These are phyloP conservation scores for Eugnorisma glareosa DNA, from an alignment of 2,888 invertebrate genomes.

Conservation along the genomic window DNA sequence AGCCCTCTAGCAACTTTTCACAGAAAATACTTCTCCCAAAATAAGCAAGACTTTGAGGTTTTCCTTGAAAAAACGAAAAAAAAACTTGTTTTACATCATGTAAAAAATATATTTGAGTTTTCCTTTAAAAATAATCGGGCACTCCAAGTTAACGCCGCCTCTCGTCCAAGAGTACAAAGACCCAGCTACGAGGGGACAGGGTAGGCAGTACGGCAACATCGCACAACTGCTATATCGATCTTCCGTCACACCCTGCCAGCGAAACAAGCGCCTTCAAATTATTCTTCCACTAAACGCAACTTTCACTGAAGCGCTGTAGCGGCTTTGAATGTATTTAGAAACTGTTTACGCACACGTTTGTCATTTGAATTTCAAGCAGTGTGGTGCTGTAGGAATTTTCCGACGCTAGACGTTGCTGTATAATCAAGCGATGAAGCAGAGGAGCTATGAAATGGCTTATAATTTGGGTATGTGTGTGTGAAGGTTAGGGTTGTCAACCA, in stretches of 20 bases:
- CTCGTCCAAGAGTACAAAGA: constrained; percentile 81
- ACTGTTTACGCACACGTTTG: constrained; percentile 26
- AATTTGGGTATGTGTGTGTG: constrained; percentile 37
- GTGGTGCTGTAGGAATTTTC: constrained; percentile 56
- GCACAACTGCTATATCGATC: constrained; percentile 85
- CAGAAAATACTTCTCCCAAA: not conserved
- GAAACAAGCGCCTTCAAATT: constrained; percentile 69
- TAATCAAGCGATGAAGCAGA: constrained; percentile 49
- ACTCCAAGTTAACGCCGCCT: constrained; percentile 78
- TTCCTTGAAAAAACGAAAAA: not conserved
- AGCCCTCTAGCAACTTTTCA: constrained; percentile 11
- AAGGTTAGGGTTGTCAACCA: constrained; percentile 26
- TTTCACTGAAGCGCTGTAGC: constrained; percentile 49
- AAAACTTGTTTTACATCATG: not conserved
- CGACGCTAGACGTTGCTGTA: constrained; percentile 32
- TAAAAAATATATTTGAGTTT: constrained; percentile 5
- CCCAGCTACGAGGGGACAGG: constrained; percentile 74
- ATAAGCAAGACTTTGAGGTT: rapidly evolving
- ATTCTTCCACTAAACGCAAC: not conserved
- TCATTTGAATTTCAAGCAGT: constrained; percentile 53
- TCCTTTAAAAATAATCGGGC: constrained; percentile 40
- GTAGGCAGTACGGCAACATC: constrained; percentile 79
- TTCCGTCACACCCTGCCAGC: constrained; percentile 66
- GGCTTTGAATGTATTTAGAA: constrained; percentile 13
- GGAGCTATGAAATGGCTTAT: not conserved